These are phyloP conservation scores for Lates japonicus DNA, from an alignment of 2,797 vertebrate species.

Conservation along the genomic window DNA sequence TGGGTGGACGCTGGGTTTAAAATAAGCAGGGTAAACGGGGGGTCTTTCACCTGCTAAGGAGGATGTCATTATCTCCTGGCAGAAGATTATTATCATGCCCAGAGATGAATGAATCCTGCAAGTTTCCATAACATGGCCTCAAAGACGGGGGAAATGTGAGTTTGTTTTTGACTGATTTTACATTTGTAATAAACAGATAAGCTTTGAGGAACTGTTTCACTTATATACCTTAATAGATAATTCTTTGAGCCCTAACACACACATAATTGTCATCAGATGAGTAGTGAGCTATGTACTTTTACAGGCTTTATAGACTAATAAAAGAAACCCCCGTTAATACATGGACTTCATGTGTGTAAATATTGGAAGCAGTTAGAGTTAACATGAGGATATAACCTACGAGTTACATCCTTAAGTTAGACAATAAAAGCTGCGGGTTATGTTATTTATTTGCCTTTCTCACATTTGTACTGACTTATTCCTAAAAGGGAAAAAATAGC, in stretches of 20 bases:
- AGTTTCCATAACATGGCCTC: constrained; percentile 28
- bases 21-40: constrained; percentile 65
- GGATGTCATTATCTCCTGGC: constrained; percentile 64
- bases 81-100: constrained; percentile 39
- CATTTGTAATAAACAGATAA: constrained; percentile 31
- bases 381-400: not conserved
- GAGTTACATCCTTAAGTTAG: not conserved
- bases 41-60: constrained; percentile 79
- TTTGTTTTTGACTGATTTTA: constrained; percentile 40
- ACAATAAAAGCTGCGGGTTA: not conserved
- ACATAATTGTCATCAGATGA: not conserved
- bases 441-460: not conserved
- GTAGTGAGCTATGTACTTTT: not conserved
- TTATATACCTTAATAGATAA: not conserved
- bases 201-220: not conserved
- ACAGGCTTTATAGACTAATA: not conserved
- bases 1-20: constrained; percentile 64
- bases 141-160: constrained; percentile 35
- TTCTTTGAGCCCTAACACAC: not conserved
- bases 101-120: constrained; percentile 4
- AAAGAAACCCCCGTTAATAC: not conserved
- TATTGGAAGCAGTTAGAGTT: not conserved
- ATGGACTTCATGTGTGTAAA: not conserved
- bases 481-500: not conserved
- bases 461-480: not conserved